Evolutionary conservation across 2,797 vertebrate species (phyloP), one percentile per base, ranked within the genome.

Genomic region (Remorina albescens): DNA sequence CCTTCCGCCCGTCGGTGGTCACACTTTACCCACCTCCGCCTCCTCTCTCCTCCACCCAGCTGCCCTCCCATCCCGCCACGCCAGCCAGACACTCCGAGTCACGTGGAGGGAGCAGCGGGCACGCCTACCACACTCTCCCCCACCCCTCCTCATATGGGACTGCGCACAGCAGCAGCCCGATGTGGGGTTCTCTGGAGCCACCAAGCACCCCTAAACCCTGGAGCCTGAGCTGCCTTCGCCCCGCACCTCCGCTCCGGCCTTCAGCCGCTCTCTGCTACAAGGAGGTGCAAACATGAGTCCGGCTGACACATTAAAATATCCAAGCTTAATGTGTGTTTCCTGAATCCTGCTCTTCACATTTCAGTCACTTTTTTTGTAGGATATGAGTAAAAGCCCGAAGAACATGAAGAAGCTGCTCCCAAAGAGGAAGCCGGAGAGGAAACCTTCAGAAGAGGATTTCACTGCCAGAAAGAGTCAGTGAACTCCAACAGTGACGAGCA

Each of bases 391-490:
- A 93, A 99, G 98, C 84, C 98, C 97, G 1, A 99, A 99, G 92
- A 98, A 96, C 71, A 97, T 97, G 97, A 99, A 98, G 90, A 99
- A 99, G 86, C 93, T 99, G 78, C 95, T 99, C 28, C 97, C 98
- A 0, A 99, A 98, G 75, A 96, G 98, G 65, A 99, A 98, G 55
- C 97, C 98, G 0, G 98, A 99, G 83, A 93, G 98, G 89, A 99
- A 99, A 83, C 96, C 97, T 0, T 99, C 98, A 0, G 98, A 99
- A 25, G 98, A 99, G 71, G 97, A 99, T 86, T 97, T 98, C 87
- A 95, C 95, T 8, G 85, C 96, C 81, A 95, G 98, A 82, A 99
- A 98, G 94, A 99, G 98, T 99, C 86, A 89, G 95, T 67, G 13
- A 15, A 0, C 19, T 5, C 9, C 32, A 11, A 46, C 4, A 49